Conservation (phyloP, 2,113 vertebrate genomes). For the Caloenas nicobarica region DNA sequence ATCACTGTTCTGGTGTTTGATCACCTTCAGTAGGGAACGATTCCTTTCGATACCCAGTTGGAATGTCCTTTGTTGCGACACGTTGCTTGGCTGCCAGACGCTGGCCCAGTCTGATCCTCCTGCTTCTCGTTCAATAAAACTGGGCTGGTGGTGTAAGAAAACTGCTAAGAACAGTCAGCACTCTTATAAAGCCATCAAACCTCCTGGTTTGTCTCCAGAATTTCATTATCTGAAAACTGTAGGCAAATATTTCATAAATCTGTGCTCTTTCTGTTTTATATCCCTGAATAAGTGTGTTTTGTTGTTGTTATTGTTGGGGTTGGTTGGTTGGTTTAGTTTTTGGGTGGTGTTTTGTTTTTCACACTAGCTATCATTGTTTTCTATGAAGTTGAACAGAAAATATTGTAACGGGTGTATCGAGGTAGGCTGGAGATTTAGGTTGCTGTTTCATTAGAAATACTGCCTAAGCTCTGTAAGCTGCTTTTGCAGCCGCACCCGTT, state of each 20-base stretch:
- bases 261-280: background rate
- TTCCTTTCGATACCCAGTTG: background rate
- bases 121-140: background rate
- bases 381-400: background rate
- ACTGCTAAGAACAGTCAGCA: background rate
- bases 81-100: background rate
- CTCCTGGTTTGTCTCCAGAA: background rate
- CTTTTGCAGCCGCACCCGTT: background rate
- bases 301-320: too few relatives aligned
- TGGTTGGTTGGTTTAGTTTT: background rate
- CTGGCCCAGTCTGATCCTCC: background rate
- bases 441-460: background rate
- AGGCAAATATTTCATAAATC: background rate
- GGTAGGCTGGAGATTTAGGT: background rate
- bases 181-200: background rate
- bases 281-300: background rate
- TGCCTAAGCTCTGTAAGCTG: background rate
- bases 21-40: accelerated
- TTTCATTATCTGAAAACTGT: background rate
- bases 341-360: background rate
- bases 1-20: background rate
- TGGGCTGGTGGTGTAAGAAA: background rate
- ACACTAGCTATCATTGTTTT: accelerated
- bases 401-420: accelerated
- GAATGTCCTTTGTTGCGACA: background rate